These are phyloP conservation scores for Poecile montanus DNA, from an alignment of 2,797 vertebrate genomes.

Conservation along the genomic window DNA sequence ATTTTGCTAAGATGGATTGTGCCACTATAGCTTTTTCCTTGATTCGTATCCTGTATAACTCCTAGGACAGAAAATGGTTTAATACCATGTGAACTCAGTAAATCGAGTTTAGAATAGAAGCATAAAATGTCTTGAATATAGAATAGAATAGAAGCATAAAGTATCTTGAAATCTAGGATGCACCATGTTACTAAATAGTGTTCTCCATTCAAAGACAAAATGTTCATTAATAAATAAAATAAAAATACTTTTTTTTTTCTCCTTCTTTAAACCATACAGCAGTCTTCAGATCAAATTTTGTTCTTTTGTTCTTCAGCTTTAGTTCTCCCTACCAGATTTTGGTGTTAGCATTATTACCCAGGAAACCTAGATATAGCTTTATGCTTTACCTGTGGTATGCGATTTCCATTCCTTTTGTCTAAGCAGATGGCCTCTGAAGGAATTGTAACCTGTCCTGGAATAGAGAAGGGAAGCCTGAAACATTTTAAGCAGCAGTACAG, in stretches of 20 bases:
- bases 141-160: not conserved
- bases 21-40: not conserved
- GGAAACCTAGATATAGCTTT: not conserved
- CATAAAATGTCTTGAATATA: not conserved
- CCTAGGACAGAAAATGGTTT: not conserved
- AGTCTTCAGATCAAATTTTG: not conserved
- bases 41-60: not conserved
- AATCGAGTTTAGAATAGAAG: not conserved
- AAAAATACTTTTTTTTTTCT: not conserved
- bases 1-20: not conserved
- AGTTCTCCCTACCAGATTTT: not conserved
- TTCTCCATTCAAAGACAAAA: not conserved
- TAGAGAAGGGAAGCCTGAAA: not conserved
- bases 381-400: not conserved
- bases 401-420: not conserved
- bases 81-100: not conserved
- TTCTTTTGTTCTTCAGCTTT: not conserved
- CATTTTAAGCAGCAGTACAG: not conserved
- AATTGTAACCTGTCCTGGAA: not conserved
- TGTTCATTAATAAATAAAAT: not conserved
- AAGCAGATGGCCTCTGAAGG: not conserved
- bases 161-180: not conserved
- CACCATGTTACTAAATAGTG: not conserved
- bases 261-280: not conserved
- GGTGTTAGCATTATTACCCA: not conserved